These are phyloP conservation scores for Alauda arvensis DNA, from an alignment of 2,797 vertebrate species.

Conservation along the genomic window DNA sequence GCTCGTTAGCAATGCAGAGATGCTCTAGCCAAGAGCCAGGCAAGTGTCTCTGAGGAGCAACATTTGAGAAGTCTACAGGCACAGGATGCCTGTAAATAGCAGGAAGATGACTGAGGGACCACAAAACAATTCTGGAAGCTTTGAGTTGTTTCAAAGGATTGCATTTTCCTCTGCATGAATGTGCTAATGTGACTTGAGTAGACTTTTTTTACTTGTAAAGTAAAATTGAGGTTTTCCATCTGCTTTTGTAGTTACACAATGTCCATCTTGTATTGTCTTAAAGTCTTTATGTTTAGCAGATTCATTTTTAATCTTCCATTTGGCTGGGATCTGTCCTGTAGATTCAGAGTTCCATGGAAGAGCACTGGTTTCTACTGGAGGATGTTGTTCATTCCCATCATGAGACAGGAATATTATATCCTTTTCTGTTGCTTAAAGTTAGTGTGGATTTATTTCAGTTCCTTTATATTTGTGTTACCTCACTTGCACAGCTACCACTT, in stretches of 20 bases:
- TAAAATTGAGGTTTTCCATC: not conserved
- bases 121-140: not conserved
- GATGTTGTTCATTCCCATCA: not conserved
- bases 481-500: not conserved
- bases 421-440: not conserved
- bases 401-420: not conserved
- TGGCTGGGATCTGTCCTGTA: not conserved
- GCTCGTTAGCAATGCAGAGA: conserved; percentile 29
- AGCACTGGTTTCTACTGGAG: not conserved
- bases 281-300: not conserved
- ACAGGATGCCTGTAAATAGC: not conserved
- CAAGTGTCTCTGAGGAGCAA: not conserved
- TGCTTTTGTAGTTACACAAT: not conserved
- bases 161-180: not conserved
- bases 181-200: not conserved
- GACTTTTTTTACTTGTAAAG: not conserved
- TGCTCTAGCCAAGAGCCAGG: conserved; percentile 13
- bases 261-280: not conserved
- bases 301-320: not conserved
- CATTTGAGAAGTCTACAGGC: not conserved
- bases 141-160: conserved; percentile 6
- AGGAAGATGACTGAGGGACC: not conserved
- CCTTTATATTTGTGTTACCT: not conserved
- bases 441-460: not conserved
- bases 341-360: not conserved